Conservation (phyloP, 2,888 invertebrate species). For the Pocota personata region DNA sequence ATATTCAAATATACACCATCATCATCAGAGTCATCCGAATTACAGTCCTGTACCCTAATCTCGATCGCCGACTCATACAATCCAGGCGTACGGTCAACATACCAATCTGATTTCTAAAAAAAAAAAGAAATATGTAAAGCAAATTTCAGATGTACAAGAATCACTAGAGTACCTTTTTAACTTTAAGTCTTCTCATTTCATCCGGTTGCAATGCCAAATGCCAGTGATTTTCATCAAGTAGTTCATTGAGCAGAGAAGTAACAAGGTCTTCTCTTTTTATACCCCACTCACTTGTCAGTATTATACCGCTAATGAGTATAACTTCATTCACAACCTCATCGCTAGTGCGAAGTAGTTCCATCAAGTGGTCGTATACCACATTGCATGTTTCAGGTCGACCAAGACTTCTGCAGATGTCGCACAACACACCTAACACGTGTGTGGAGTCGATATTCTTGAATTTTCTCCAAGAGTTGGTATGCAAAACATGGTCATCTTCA, state of each 20-base stretch:
- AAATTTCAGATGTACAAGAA: neutral
- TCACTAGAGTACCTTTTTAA: conserved; percentile 76
- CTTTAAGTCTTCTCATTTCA: conserved; percentile 76
- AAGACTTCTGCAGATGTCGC: conserved; percentile 84
- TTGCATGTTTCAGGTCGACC: conserved; percentile 84
- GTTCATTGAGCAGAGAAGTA: conserved; percentile 77
- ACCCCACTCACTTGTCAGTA: conserved; percentile 74
- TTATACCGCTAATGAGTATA: conserved; percentile 78
- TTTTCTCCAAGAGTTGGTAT: conserved; percentile 84
- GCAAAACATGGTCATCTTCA: conserved; percentile 80
- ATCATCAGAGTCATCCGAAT: conserved; percentile 78
- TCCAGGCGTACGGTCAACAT: conserved; percentile 80
- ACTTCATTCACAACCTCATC: conserved; percentile 85
- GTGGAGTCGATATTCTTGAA: conserved; percentile 85
- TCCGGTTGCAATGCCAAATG: conserved; percentile 80
- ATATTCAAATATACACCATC: conserved; percentile 56
- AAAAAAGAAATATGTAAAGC: neutral
- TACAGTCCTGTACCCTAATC: conserved; percentile 79
- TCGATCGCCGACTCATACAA: conserved; percentile 82
- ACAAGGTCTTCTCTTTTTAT: conserved; percentile 74
- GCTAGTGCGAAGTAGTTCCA: conserved; percentile 85
- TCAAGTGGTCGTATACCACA: conserved; percentile 86
- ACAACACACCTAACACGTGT: conserved; percentile 83
- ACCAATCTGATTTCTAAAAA: conserved; percentile 79
- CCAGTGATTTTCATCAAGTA: conserved; percentile 80